These are phyloP conservation scores for Whitmania pigra DNA, from an alignment of 1,140 invertebrate genomes.

Conservation along the genomic window DNA sequence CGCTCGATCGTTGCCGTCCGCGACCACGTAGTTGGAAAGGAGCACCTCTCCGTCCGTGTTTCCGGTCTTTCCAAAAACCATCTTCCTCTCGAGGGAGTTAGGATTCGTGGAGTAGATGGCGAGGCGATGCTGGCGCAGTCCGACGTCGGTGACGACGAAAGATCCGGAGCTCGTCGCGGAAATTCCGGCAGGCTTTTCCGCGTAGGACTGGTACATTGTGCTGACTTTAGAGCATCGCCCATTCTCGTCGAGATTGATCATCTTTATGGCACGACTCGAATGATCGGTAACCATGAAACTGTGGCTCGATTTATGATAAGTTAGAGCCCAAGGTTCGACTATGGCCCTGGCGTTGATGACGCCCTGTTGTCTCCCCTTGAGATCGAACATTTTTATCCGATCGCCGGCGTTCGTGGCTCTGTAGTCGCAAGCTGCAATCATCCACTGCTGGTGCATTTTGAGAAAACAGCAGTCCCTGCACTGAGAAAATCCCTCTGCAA, in stretches of 20 bases:
- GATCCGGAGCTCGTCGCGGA: slow-evolving; percentile 5
- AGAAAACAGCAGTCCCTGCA: slow-evolving; percentile 12
- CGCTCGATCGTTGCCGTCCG: slow-evolving; percentile 9
- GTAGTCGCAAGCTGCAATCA: slow-evolving; percentile 5
- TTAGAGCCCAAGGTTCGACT: not conserved
- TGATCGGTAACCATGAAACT: slow-evolving; percentile 4
- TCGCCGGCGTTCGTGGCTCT: slow-evolving; percentile 2
- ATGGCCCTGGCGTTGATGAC: not conserved
- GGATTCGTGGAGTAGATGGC: not conserved
- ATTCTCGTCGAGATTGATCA: not conserved
- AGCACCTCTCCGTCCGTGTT: slow-evolving; percentile 10
- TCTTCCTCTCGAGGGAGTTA: not conserved
- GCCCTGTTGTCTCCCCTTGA: not conserved
- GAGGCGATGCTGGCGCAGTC: not conserved
- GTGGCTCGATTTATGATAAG: not conserved
- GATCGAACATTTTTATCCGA: not conserved
- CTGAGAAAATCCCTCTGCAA: slow-evolving; percentile 10
- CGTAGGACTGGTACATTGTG: not conserved
- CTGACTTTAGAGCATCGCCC: not conserved
- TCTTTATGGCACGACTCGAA: slow-evolving; percentile 5
- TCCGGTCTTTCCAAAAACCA: slow-evolving; percentile 7
- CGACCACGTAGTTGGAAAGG: slow-evolving; percentile 13
- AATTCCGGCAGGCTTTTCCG: slow-evolving; percentile 8
- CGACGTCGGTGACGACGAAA: slow-evolving; percentile 14
- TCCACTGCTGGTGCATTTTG: not conserved